These are phyloP conservation scores for Numenius phaeopus DNA, from an alignment of 2,797 vertebrate genomes.

Conservation along the genomic window DNA sequence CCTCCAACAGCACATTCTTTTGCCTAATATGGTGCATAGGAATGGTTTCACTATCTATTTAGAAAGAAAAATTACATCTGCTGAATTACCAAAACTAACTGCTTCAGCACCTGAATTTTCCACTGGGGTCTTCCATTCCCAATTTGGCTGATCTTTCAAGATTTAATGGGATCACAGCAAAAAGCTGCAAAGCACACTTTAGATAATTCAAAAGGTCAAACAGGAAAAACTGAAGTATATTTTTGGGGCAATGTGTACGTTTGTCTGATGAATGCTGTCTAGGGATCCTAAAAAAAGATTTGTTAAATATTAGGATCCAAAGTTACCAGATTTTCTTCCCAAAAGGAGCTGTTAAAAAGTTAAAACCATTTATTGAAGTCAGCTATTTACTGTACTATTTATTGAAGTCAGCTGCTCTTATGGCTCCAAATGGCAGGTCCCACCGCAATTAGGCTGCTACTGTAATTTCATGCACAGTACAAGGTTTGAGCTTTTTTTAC, in stretches of 20 bases:
- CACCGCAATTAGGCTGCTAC: not conserved
- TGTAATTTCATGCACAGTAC: not conserved
- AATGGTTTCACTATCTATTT: not conserved
- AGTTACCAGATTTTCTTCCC: not conserved
- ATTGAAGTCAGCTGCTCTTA: constrained; percentile 15
- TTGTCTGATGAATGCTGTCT: not conserved
- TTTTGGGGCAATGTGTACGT: not conserved
- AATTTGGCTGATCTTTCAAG: not conserved
- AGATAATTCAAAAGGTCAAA: constrained; percentile 4
- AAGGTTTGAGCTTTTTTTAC: not conserved
- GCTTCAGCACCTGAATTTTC: not conserved
- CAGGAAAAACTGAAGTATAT: not conserved
- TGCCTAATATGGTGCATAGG: not conserved
- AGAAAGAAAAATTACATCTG: not conserved
- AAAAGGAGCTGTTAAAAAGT: constrained; percentile 24
- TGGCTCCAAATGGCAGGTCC: not conserved
- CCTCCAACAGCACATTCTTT: not conserved
- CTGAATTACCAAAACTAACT: not conserved
- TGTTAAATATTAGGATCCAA: not conserved
- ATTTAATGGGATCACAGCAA: not conserved
- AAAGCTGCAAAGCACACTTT: not conserved
- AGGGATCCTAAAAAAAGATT: not conserved
- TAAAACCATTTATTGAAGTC: not conserved
- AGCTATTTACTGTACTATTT: not conserved
- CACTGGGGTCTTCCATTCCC: not conserved